Evolutionary conservation across 2,888 invertebrate genomes (phyloP), one percentile per base, ranked within the genome.

Genomic region (Aleiodes alternator): DNA sequence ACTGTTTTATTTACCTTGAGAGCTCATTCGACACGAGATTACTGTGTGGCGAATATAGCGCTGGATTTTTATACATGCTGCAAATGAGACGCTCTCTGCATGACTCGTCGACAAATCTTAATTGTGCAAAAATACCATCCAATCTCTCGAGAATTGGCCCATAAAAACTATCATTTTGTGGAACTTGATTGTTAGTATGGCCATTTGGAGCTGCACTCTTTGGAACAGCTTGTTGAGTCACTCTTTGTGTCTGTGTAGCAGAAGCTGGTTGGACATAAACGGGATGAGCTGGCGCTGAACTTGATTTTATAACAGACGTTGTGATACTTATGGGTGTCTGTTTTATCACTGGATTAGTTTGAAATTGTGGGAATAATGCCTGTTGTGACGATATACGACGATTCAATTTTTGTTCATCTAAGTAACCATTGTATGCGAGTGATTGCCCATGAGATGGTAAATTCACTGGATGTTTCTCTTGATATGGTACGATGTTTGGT

Each of bases 1-100:
- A 69, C 53, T 23, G 53, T 11, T 43, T 11, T 8, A 43, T 11
- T 43, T 89, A 96, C 97, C 96, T 95, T 93, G 96, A 96, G 61
- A 97, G 91, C 87, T 96, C 96, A 56, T 95, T 95, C 16, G 96
- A 96, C 71, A 97, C 92, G 77, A 96, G 92, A 90, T 97, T 97
- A 87, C 96, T 96, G 87, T 96, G 95, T 0, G 96, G 97, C 77
- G 96, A 94, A 84, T 95, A 96, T 82, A 93, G 93, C 79, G 92
- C 91, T 0, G 96, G 97, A 86, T 95, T 95, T 84, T 94, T 95
- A 90, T 97, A 97, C 91, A 96, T 93, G 79, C 94, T 94, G 86
- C 96, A 97, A 2, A 97, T 93, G 0, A 96, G 92, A 76, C 96
- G 91, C 87, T 96, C 96, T 76, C 93, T 92, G 86, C 97, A 97